A percentile compares a stretch with the other conserved stretches of the same genome.
phyloP scores from a whole-genome alignment of 2,797 vertebrate genomes.

The Mergus octosetaceus region DNA sequence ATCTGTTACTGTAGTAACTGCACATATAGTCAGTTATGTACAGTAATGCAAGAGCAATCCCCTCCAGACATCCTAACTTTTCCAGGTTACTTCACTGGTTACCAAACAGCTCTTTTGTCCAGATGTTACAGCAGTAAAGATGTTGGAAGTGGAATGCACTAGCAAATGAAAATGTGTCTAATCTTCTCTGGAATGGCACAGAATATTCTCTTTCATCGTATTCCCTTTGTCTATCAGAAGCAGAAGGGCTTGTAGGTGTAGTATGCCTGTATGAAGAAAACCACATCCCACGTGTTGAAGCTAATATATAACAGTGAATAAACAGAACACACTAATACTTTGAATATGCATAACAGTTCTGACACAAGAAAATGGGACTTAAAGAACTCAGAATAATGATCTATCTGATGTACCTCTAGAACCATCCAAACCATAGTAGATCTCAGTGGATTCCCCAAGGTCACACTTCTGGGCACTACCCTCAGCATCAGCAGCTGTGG shows the following conservation, averaged over 20 bases:
- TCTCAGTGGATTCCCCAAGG: not conserved
- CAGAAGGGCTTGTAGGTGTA: not conserved
- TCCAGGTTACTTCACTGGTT: slow-evolving; percentile 41
- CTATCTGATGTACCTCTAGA: not conserved
- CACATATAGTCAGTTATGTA: not conserved
- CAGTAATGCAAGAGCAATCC: not conserved
- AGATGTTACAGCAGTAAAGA: not conserved
- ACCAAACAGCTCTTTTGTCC: not conserved
- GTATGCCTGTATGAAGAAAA: not conserved
- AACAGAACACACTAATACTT: not conserved
- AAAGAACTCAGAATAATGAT: not conserved
- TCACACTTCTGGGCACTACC: not conserved
- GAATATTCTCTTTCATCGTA: not conserved
- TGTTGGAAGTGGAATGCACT: not conserved
- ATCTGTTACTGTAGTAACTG: slow-evolving; percentile 24
- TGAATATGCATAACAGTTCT: not conserved
- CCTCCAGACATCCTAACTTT: not conserved
- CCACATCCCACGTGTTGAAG: not conserved
- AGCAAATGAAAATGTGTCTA: not conserved
- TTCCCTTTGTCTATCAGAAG: not conserved
- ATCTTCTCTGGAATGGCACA: not conserved
- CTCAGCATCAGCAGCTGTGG: not conserved
- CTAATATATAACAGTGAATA: not conserved
- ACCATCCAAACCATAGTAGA: not conserved
- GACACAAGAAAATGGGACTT: not conserved